Base-by-base conservation (phyloP, 2,797 vertebrate species). In the Scleropages formosus region DNA sequence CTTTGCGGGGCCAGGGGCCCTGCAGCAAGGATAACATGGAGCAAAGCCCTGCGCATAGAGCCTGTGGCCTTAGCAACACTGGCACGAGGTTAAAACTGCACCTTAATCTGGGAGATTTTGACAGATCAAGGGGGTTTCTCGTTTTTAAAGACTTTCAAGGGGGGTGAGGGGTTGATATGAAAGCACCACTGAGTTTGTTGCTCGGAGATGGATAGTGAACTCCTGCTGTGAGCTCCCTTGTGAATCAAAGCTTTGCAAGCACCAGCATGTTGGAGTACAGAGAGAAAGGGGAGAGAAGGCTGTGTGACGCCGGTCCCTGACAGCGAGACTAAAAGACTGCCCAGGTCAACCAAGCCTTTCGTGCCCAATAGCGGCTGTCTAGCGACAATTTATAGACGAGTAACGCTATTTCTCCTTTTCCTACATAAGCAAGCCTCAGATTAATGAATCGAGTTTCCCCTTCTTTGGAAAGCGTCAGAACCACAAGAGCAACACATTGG, bases 11-110 rank as follows among this genome's bases (percentile, higher is more conserved):
- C 61, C 16, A 16, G 46, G 18, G 16, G 9, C 27, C 12, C 78
- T 80, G 81, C 79, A 85, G 84, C 86, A 79, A 73, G 83, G 86
- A 88, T 89, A 85, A 87, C 75, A 78, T 11, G 64, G 77, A 84
- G 83, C 85, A 83, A 81, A 83, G 76, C 70, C 78, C 49, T 78
- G 79, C 80, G 82, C 78, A 39, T 56, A 72, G 74, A 79, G 81
- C 75, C 75, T 72, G 78, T 77, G 77, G 78, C 9, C 77, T 83
- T 80, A 83, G 85, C 84, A 83, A 84, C 83, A 58, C 67, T 22
- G 74, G 80, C 78, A 80, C 80, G 63, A 82, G 83, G 82, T 88
- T 84, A 86, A 85, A 87, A 85, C 64, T 39, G 20, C 51, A 51
- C 18, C 60, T 53, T 78, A 65, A 65, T 75, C 66, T 61, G 8